phyloP scores from a whole-genome alignment of 2,113 vertebrate species.

The Sinocyclocheilus anophthalmus region DNA sequence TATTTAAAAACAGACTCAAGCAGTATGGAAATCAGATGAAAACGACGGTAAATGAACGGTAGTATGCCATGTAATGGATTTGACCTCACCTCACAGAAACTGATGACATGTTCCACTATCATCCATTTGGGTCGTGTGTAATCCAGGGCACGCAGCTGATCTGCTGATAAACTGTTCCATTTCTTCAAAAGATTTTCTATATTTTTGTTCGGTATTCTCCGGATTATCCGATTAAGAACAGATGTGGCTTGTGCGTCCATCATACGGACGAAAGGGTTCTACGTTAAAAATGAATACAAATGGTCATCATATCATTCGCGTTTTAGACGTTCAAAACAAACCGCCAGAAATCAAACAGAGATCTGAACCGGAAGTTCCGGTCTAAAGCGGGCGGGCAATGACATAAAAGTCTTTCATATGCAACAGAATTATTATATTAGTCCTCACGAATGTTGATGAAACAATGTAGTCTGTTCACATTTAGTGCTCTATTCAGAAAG shows the following conservation, averaged over 20 bases:
- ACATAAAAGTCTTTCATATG: constrained; percentile 2
- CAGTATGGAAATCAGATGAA: background rate
- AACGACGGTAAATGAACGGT: background rate
- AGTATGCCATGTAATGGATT: background rate
- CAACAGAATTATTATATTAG: background rate
- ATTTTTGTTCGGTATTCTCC: constrained; percentile 75
- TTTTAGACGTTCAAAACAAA: constrained; percentile 39
- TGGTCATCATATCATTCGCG: background rate
- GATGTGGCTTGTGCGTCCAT: constrained; percentile 78
- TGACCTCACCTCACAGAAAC: constrained; percentile 78
- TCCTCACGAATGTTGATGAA: background rate
- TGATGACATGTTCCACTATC: constrained; percentile 73
- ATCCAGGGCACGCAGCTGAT: constrained; percentile 74
- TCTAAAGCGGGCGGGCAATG: background rate
- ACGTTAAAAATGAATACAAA: background rate
- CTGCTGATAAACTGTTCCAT: constrained; percentile 81
- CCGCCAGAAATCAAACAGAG: constrained; percentile 28
- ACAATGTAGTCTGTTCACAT: background rate
- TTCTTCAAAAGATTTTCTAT: constrained; percentile 71
- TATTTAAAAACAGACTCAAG: background rate
- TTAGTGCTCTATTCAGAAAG: background rate
- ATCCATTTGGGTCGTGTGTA: constrained; percentile 73
- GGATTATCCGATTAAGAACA: constrained; percentile 77
- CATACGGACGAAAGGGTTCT: background rate
- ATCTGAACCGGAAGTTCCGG: background rate